Base-by-base conservation (phyloP, 37 sponge, comb jelly and placozoan genomes). In the Haliclona indistincta region DNA sequence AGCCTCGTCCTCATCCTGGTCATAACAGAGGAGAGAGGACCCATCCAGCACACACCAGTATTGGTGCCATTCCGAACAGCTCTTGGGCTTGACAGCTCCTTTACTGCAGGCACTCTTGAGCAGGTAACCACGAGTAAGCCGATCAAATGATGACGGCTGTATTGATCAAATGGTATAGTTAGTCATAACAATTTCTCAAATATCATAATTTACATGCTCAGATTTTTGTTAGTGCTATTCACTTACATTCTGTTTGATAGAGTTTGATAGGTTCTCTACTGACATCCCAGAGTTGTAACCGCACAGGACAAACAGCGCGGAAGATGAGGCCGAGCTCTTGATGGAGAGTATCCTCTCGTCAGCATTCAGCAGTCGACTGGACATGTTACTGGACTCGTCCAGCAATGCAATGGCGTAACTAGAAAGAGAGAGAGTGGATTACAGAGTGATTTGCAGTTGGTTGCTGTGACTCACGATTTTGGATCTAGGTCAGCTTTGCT, bases 41-140 rank as follows among this genome's bases (percentile, higher is more conserved):
- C 92, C 92, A 53, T 91, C 92, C 64, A 91, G 34, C 29, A 86
- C 87, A 72, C 83, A 77, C 92, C 92, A 91, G 74, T 54, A 56
- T 22, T 87, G 30, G 37, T 71, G 71, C 73, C 73, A 78, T 4
- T 70, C 51, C 11, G 37, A 35, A n/a, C 56, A 33, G 36, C 13
- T 53, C 8, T 49, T 42, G 30, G 44, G 49, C 38, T 65, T 88
- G 34, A n/a, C 38, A 26, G 75, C 68, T 17, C 68, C n/a, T 28
- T 28, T 61, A 13, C 43, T 65, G 54, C 45, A 61, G 35, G 71
- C 74, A 45, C 45, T 38, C 49, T 51, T 81, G 1, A 88, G 79
- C 72, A 88, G 70, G 63, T 88, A 88, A n/a, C 89, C 89, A 32
- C 67, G 74, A 32, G 79, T 88, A 4, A 36, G 15, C 19, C 43